Conservation (phyloP, 1,140 invertebrate genomes). For the Pseudomyrmex concolor region DNA sequence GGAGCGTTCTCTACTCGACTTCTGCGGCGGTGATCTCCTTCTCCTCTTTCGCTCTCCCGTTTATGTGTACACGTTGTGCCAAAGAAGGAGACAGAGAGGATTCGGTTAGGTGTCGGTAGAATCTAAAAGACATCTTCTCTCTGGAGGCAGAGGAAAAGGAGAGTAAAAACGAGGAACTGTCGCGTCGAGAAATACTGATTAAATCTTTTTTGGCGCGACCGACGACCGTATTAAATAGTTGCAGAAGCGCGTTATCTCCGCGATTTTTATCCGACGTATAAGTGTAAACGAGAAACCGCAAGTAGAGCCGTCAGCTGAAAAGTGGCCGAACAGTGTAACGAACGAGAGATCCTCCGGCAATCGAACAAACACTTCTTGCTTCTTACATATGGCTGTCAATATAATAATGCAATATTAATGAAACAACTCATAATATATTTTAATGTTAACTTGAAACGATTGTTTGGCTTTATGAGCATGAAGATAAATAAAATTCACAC, state of each 20-base stretch:
- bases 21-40: slow-evolving; percentile 6
- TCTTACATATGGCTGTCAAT: not conserved
- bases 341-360: slow-evolving; percentile 5
- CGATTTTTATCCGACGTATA: slow-evolving; percentile 37
- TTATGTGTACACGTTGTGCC: slow-evolving; percentile 39
- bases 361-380: not conserved
- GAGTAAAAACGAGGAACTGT: slow-evolving; percentile 43
- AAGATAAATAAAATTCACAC: no score
- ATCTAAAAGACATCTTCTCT: slow-evolving; percentile 46
- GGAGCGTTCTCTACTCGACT: slow-evolving; percentile 42
- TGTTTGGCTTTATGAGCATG: no score
- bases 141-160: not conserved
- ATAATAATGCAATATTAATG: no score
- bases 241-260: slow-evolving; percentile 41
- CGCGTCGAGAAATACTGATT: slow-evolving; percentile 69
- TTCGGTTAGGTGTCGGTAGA: slow-evolving; percentile 22
- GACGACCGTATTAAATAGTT: slow-evolving; percentile 57
- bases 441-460: no score
- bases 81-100: slow-evolving; percentile 23
- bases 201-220: slow-evolving; percentile 66
- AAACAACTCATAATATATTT: no score
- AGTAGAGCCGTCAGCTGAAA: slow-evolving; percentile 31
- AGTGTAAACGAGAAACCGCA: slow-evolving; percentile 43
- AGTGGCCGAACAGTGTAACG: slow-evolving; percentile 35
- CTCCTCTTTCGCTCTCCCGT: not conserved